Base-by-base conservation (phyloP, 1,140 invertebrate genomes). In the Drosophila repletoides region DNA sequence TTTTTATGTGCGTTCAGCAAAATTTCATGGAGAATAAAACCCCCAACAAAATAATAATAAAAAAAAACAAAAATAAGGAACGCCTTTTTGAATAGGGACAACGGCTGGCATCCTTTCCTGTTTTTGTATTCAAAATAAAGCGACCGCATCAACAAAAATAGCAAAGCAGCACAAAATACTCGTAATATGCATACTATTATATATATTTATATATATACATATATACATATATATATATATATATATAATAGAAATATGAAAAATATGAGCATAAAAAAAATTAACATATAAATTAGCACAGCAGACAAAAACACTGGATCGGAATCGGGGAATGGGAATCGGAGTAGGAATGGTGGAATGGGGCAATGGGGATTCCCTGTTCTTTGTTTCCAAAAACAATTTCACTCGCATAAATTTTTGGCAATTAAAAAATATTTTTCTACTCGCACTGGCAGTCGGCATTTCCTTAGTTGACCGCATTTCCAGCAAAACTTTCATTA, bases 251-350 rank as follows among this genome's bases (percentile, higher is more conserved):
- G 59, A 63, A 63, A 61, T 68, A 55, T 55, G 43, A 46, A 9
- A 51, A 31, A 21, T 21, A 15, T 49, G n/a, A 56, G 24, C 17
- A 64, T 24, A 69, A 36, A 24, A 58, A 56, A 70, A 70, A 70
- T 70, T 70, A 70, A 65, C 67, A 70, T 70, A 70, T 70, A 70
- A 70, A 70, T 70, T 70, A 70, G 60, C 67, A 70, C 41, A 51
- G 36, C 38, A 58, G 36, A 58, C 51, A 65, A 64, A 68, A 51
- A 10, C 3, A 14, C n/a, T 7, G 4, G 12, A 14, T 17, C 26
- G 14, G 28, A 19, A 5, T 5, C 1, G 5, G 17, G 0, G 9
- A 5, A 28, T n/a, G 7, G 6, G 4, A 5, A 29, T 3, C 2
- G 43, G 6, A 5, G 33, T 3, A 5, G 12, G 7, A 15, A 21